Conservation (phyloP, 2,888 invertebrate genomes). For the Stenodema calcarata region DNA sequence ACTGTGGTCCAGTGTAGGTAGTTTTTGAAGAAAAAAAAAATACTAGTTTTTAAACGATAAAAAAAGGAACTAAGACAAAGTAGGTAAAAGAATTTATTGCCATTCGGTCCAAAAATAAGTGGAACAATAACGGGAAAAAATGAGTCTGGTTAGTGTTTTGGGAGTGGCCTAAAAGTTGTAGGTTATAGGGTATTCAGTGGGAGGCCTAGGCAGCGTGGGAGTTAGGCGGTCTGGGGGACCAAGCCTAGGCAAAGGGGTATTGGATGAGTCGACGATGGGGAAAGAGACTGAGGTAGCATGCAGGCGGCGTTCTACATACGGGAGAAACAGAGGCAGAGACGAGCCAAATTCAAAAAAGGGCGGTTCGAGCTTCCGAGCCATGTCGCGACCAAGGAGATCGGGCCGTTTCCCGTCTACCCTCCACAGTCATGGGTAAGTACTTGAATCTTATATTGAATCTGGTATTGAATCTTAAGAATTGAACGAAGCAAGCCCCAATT, state of each 20-base stretch:
- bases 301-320: conserved; percentile 92
- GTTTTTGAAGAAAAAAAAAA: conserved; percentile 16
- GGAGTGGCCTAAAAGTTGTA: conserved; percentile 10
- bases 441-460: no score
- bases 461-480: no score
- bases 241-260: neutral
- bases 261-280: conserved; percentile 56
- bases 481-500: no score
- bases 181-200: conserved; percentile 54
- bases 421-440: conserved; percentile 73
- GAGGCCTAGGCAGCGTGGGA: conserved; percentile 47
- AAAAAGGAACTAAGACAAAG: neutral
- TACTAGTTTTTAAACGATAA: neutral
- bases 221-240: conserved; percentile 41
- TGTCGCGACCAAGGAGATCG: conserved; percentile 85
- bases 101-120: neutral
- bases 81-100: neutral
- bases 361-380: conserved; percentile 79
- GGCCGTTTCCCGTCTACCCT: conserved; percentile 86
- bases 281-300: conserved; percentile 73
- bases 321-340: conserved; percentile 85
- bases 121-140: neutral
- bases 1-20: conserved; percentile 49
- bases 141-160: neutral
- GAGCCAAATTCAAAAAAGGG: conserved; percentile 70